Percentiles rank a stretch among this genome's conserved stretches.
Evolutionary conservation across 2,113 vertebrate species (phyloP).

Genomic region (Zosterops pallidus): DNA sequence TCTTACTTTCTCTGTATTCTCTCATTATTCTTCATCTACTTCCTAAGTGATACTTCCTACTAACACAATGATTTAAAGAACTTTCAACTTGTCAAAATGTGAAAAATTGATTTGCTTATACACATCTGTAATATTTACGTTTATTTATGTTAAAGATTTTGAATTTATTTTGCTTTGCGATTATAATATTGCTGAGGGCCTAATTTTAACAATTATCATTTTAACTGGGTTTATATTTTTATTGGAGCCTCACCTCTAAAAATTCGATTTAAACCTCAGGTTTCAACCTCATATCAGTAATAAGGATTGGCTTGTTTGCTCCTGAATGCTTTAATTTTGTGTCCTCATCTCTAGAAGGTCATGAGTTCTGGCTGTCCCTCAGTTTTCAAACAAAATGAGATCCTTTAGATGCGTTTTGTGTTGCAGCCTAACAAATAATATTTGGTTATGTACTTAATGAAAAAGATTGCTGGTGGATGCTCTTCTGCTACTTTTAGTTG

Average conservation of each 20-base stretch:
- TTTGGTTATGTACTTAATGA: conserved; percentile 40
- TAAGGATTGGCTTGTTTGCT: not conserved
- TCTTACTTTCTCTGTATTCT: not conserved
- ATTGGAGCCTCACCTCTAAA: not conserved
- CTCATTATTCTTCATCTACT: not conserved
- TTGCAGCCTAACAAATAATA: conserved; percentile 11
- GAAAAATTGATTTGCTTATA: not conserved
- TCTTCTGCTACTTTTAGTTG: not conserved
- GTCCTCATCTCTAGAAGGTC: not conserved
- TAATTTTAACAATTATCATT: not conserved
- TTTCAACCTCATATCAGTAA: not conserved
- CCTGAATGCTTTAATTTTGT: not conserved
- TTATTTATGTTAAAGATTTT: not conserved
- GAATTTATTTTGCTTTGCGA: not conserved
- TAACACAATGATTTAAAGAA: not conserved
- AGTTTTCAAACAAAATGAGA: not conserved
- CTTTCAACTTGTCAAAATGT: not conserved
- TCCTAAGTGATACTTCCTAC: not conserved
- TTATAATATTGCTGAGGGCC: not conserved
- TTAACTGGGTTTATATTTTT: not conserved
- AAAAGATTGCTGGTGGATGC: not conserved
- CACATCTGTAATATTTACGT: not conserved
- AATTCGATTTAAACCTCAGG: not conserved
- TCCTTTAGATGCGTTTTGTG: not conserved
- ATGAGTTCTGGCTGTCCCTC: not conserved